These are phyloP conservation scores for Solea solea DNA, from an alignment of 2,113 vertebrate genomes.

Conservation along the genomic window DNA sequence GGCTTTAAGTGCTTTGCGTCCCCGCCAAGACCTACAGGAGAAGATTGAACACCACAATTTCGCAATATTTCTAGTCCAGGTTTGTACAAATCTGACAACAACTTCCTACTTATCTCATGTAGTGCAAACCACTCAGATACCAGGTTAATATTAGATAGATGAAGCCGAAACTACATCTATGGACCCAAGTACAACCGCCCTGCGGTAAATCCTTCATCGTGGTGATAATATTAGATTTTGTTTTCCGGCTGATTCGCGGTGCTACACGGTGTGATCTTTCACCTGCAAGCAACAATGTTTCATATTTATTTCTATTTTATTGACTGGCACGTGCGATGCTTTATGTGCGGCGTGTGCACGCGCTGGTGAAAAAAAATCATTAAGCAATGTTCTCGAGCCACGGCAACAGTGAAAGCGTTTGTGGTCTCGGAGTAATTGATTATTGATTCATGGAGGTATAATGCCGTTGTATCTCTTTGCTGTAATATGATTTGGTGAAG, in stretches of 20 bases:
- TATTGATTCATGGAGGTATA: conserved; percentile 45
- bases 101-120: no score
- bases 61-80: no score
- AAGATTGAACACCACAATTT: no score
- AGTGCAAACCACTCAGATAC: neutral
- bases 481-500: conserved; percentile 23
- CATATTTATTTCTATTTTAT: neutral
- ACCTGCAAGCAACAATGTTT: neutral
- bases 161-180: neutral
- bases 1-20: neutral
- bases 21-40: no score
- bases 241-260: neutral
- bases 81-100: no score
- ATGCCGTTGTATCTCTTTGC: neutral
- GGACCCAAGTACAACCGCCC: neutral
- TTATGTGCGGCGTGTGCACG: conserved; percentile 6
- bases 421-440: conserved; percentile 34
- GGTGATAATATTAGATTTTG: neutral
- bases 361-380: conserved; percentile 21
- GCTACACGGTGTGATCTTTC: neutral
- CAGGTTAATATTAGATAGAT: neutral
- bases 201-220: neutral
- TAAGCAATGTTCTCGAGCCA: conserved; percentile 4
- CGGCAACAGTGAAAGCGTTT: neutral
- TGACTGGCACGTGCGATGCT: conserved; percentile 18